Conservation (phyloP, 30 jellyfish, hydroid and myxozoan species). For the Chrysaora quinquecirrha region DNA sequence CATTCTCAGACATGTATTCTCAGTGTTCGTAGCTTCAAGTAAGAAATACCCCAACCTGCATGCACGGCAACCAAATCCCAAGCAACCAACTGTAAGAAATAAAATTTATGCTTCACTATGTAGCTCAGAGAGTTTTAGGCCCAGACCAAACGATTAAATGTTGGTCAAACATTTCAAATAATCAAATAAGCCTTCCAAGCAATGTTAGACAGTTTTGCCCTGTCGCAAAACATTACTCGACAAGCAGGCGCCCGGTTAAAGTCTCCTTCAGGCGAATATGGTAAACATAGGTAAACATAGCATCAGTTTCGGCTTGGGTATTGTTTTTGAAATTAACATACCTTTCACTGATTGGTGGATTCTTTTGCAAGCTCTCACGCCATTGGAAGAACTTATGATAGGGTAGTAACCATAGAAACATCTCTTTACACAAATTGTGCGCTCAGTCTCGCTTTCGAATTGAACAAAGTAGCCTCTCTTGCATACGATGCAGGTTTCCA, state of each 20-base stretch:
- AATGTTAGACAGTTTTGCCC: no score
- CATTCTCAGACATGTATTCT: conserved; percentile 18
- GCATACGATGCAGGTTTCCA: conserved; percentile 34
- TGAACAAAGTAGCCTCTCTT: conserved; percentile 37
- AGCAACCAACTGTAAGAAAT: conserved; percentile 33
- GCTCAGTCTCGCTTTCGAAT: conserved; percentile 31
- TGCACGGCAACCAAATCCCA: conserved; percentile 13
- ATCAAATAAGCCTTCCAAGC: neutral
- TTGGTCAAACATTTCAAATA: no score
- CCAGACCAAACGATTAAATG: neutral
- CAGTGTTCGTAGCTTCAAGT: neutral
- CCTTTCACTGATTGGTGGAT: neutral
- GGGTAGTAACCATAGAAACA: conserved; percentile 47
- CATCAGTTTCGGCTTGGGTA: neutral
- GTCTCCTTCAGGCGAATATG: neutral
- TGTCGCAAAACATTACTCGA: no score
- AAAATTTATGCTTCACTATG: no score
- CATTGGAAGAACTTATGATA: conserved; percentile 7
- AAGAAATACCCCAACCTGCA: conserved; percentile 50
- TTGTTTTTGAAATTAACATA: no score
- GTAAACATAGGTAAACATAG: neutral
- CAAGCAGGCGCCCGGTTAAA: neutral
- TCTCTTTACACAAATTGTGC: conserved; percentile 36
- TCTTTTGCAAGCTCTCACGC: conserved; percentile 18
- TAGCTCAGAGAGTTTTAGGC: no score